Evolutionary conservation across 1,140 invertebrate species (phyloP), one percentile per base, ranked within the genome.

Genomic region (Pseudomyrmex concolor): DNA sequence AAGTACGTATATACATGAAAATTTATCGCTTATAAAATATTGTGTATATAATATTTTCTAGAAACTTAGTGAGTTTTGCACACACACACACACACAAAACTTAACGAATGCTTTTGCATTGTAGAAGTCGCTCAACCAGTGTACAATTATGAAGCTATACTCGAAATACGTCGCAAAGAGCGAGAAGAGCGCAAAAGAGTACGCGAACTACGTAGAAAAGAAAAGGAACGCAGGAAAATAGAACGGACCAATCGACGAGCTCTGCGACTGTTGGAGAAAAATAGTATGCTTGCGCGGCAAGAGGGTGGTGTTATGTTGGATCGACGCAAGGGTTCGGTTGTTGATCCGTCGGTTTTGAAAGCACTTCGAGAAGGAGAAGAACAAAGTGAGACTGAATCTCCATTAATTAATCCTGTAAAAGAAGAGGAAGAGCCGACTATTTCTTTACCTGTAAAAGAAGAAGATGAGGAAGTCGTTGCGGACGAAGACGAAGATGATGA

Each of bases 81-180:
- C 34, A 25, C 25, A 25, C 25, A 25, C 2, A 25, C 25, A 0
- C 25, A 25, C 5, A 34, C 2, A 22, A 13, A 7, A 13, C 10
- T 80, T 0, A 22, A 84, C 9, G 1, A 51, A 51, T 62, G 8
- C 45, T 51, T 19, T 48, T 34, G 34, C 55, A 10, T 84, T 78
- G 2, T 62, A 91, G 90, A 89, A 84, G 73, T 81, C 13, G 63
- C 83, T 72, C 93, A 92, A 63, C 93, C 94, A 0, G 93, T 94
- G 5, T 94, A 94, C 19, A 94, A 94, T 84, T 94, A 94, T 34
- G 93, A 94, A 51, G 93, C 91, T 3, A 94, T 94, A 13, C 84
- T 94, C 17, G 93, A 94, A 34, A 89, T 86, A 3, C 91, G 93
- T 2, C 89, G 91, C 34, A 91, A 91, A 9, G 93, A 94, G 62